These are phyloP conservation scores for Neelides sp. DNA, from an alignment of 1,140 invertebrate genomes.

Conservation along the genomic window DNA sequence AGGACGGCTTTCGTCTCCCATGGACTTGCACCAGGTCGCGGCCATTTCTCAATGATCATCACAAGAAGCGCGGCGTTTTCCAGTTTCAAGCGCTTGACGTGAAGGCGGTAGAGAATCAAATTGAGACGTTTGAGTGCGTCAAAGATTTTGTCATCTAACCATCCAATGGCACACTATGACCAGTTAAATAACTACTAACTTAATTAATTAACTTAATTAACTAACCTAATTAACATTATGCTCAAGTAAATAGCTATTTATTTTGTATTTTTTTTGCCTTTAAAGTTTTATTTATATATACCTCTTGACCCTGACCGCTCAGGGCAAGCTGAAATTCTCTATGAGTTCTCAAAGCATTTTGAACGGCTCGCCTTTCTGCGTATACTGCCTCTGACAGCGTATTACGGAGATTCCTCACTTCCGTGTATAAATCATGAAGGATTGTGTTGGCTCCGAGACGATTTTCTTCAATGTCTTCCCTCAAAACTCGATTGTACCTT, in stretches of 20 bases:
- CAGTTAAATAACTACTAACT: neutral
- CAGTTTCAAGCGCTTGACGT: conserved; percentile 17
- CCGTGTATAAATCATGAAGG: conserved; percentile 18
- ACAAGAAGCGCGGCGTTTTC: conserved; percentile 26
- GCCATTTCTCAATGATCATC: conserved; percentile 25
- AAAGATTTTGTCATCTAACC: conserved; percentile 30
- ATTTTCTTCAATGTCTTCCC: conserved; percentile 26
- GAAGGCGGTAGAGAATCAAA: conserved; percentile 9
- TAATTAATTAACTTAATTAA: too few relatives aligned
- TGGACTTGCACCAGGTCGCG: conserved; percentile 25
- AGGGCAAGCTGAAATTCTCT: conserved; percentile 27
- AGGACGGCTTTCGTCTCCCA: conserved; percentile 25
- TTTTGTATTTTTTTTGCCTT: too few relatives aligned
- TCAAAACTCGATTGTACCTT: conserved; percentile 24
- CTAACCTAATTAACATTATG: too few relatives aligned
- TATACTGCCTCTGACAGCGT: conserved; percentile 21
- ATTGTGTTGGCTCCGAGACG: conserved; percentile 18
- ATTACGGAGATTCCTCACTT: conserved; percentile 18
- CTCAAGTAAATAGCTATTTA: too few relatives aligned
- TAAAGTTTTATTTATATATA: neutral
- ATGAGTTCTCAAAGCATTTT: conserved; percentile 27
- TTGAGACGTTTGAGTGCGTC: conserved; percentile 22
- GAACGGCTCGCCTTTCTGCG: conserved; percentile 25
- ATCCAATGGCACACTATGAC: conserved; percentile 21
- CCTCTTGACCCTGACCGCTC: conserved; percentile 9